Conservation (phyloP, 2,113 vertebrate species). For the Gorsachius goisagi region DNA sequence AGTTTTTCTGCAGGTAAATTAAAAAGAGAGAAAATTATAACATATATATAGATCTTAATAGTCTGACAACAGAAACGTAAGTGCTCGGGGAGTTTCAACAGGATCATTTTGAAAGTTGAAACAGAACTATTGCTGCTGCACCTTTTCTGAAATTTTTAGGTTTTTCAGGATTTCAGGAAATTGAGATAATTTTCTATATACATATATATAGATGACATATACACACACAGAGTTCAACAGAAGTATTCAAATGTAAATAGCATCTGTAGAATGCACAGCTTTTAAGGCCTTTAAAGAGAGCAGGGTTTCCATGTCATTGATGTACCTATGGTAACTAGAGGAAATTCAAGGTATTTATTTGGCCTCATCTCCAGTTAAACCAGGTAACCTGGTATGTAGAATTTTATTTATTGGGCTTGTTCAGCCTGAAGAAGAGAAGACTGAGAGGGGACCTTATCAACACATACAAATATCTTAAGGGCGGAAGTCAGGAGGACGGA, state of each 20-base stretch:
- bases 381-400: not conserved
- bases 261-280: not conserved
- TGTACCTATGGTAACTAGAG: rapidly evolving
- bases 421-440: too few relatives aligned
- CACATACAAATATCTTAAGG: too few relatives aligned
- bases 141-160: not conserved
- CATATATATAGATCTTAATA: not conserved
- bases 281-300: not conserved
- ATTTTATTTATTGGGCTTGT: too few relatives aligned
- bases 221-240: not conserved
- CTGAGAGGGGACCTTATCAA: too few relatives aligned
- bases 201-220: not conserved
- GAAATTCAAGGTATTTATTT: not conserved
- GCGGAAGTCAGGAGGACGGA: too few relatives aligned
- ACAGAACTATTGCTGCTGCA: not conserved
- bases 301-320: not conserved
- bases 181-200: not conserved
- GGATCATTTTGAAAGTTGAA: not conserved
- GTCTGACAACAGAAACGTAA: not conserved
- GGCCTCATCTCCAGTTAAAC: not conserved
- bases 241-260: not conserved
- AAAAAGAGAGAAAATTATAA: not conserved
- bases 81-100: not conserved
- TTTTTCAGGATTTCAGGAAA: not conserved
- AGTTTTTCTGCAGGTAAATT: not conserved